A percentile compares a stretch with the other conserved stretches of the same genome.
These are phyloP conservation scores for Petromus typicus DNA, from an alignment of 2,113 vertebrate species.

Conservation along the genomic window DNA sequence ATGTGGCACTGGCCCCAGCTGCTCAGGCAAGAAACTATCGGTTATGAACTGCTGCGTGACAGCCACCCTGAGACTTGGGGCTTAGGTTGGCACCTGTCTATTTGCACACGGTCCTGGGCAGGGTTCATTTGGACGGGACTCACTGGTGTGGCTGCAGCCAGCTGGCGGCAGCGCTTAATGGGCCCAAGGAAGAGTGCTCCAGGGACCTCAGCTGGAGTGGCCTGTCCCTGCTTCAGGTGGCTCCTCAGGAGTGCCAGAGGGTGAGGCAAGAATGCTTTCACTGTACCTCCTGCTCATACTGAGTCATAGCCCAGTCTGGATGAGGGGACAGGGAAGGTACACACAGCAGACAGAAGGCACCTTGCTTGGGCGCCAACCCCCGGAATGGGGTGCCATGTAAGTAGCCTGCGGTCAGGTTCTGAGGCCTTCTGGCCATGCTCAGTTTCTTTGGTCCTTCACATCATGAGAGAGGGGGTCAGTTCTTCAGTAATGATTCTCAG, in stretches of 20 bases:
- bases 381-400: too few relatives aligned
- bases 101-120: neutral
- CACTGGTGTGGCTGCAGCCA: neutral
- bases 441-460: neutral
- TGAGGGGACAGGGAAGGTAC: neutral
- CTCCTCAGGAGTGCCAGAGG: neutral
- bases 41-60: neutral
- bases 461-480: neutral
- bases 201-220: neutral
- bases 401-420: neutral
- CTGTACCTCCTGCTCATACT: neutral
- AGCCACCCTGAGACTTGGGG: neutral
- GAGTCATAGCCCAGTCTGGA: neutral
- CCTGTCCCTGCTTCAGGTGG: neutral
- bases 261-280: neutral
- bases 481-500: neutral
- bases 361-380: neutral
- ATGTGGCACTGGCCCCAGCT: accelerated
- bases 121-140: neutral
- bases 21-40: neutral
- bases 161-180: neutral
- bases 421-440: neutral
- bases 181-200: neutral
- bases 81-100: neutral
- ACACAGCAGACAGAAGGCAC: neutral